Conservation (phyloP, 1,140 invertebrate species). For the Carposina sasakii region DNA sequence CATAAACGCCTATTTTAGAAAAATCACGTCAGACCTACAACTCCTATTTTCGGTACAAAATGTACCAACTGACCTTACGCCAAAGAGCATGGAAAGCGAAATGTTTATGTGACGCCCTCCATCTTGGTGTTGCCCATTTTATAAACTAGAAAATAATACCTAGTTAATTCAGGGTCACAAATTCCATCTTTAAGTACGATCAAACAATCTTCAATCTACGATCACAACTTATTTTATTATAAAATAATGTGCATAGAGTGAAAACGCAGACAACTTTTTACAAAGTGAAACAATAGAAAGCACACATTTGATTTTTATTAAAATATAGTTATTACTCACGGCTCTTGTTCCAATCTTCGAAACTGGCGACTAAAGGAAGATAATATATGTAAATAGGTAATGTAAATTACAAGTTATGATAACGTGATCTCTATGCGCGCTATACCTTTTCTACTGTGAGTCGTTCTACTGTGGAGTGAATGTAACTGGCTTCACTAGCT, state of each 20-base stretch:
- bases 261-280: slow-evolving; percentile 6
- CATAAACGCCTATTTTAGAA: too few relatives aligned
- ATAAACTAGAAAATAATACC: slow-evolving; percentile 68
- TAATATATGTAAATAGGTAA: too few relatives aligned
- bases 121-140: slow-evolving; percentile 67
- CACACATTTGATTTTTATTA: slow-evolving; percentile 21
- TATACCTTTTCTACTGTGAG: too few relatives aligned
- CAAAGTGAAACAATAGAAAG: slow-evolving; percentile 11
- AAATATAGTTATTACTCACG: slow-evolving; percentile 43
- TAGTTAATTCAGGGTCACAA: background rate
- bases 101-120: slow-evolving; percentile 67
- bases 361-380: slow-evolving; percentile 47
- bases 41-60: too few relatives aligned
- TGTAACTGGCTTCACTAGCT: too few relatives aligned
- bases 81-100: slow-evolving; percentile 53
- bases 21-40: too few relatives aligned
- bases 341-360: slow-evolving; percentile 45
- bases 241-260: background rate
- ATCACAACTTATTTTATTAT: background rate
- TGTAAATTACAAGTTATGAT: too few relatives aligned
- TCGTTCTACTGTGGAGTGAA: too few relatives aligned
- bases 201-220: too few relatives aligned
- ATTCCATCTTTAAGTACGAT: background rate
- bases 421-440: too few relatives aligned
- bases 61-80: slow-evolving; percentile 60